These are phyloP conservation scores for Drosophila dives DNA, from an alignment of 2,888 invertebrate genomes.

Conservation along the genomic window DNA sequence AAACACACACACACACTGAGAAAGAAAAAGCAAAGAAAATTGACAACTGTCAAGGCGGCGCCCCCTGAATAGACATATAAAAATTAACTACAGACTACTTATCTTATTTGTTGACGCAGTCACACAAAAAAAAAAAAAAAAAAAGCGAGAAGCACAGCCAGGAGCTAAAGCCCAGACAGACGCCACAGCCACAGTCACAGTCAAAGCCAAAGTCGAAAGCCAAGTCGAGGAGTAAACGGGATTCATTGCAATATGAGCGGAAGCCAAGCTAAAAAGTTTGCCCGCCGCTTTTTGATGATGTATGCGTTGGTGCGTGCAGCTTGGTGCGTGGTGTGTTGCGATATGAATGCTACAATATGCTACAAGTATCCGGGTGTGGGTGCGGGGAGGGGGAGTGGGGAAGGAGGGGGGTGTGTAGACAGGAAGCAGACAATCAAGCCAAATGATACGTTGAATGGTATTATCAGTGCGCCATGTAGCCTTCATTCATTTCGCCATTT, in stretches of 20 bases:
- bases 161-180: slow-evolving; percentile 24
- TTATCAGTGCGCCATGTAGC: slow-evolving; percentile 36
- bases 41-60: slow-evolving; percentile 76
- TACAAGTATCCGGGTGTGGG: slow-evolving; percentile 32
- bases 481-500: slow-evolving; percentile 8
- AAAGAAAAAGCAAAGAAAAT: slow-evolving; percentile 53
- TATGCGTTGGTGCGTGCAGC: slow-evolving; percentile 28
- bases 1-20: slow-evolving; percentile 19
- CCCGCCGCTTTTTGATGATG: slow-evolving; percentile 51
- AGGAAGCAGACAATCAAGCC: slow-evolving; percentile 72
- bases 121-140: slow-evolving; percentile 3
- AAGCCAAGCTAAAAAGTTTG: slow-evolving; percentile 52
- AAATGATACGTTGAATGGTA: slow-evolving; percentile 65
- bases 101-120: slow-evolving; percentile 76
- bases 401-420: slow-evolving; percentile 41
- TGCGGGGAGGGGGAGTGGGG: too few species aligned
- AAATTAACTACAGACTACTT: slow-evolving; percentile 82
- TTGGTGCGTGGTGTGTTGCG: slow-evolving; percentile 11
- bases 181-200: neutral
- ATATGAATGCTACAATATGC: slow-evolving; percentile 55
- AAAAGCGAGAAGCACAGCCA: slow-evolving; percentile 7
- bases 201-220: slow-evolving; percentile 4
- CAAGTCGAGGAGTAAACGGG: slow-evolving; percentile 4
- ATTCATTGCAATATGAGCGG: slow-evolving; percentile 53
- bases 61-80: slow-evolving; percentile 74